Conservation (phyloP, 1,140 invertebrate genomes). For the Spodoptera litura region DNA sequence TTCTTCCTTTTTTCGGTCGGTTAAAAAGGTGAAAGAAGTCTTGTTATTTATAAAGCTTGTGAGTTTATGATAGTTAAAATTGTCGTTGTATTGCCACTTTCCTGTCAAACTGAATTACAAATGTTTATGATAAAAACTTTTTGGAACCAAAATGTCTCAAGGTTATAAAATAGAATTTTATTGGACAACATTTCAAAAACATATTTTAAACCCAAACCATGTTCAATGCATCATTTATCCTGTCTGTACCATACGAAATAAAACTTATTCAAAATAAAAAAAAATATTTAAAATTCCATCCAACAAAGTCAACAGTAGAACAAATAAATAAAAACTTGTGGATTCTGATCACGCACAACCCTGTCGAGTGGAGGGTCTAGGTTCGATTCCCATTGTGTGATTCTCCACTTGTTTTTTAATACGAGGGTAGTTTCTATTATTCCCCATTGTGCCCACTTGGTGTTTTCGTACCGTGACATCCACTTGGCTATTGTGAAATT, state of each 20-base stretch:
- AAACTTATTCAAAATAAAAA: constrained; percentile 8
- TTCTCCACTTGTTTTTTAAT: constrained; percentile 83
- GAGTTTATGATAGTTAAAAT: too few species aligned
- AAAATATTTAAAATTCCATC: constrained; percentile 21
- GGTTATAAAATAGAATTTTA: neutral
- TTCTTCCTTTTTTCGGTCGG: too few species aligned
- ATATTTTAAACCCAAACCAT: neutral
- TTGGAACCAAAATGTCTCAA: neutral
- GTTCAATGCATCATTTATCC: constrained; percentile 7
- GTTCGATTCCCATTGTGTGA: constrained; percentile 78
- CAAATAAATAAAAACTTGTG: constrained; percentile 50
- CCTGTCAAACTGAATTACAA: too few species aligned
- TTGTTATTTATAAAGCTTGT: too few species aligned
- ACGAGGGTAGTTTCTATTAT: constrained; percentile 83
- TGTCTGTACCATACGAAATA: neutral
- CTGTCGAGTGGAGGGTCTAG: constrained; percentile 75
- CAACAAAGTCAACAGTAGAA: constrained; percentile 53
- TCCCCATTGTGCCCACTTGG: constrained; percentile 67
- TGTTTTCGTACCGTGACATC: constrained; percentile 79
- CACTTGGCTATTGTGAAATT: constrained; percentile 63
- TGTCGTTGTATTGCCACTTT: too few species aligned
- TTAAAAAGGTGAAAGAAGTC: too few species aligned
- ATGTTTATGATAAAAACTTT: too few species aligned
- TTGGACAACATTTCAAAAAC: neutral
- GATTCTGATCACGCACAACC: constrained; percentile 78